A percentile compares a stretch with the other conserved stretches of the same genome.
Conservation (phyloP, 2,797 vertebrate species). For the Helarctos malayanus region DNA sequence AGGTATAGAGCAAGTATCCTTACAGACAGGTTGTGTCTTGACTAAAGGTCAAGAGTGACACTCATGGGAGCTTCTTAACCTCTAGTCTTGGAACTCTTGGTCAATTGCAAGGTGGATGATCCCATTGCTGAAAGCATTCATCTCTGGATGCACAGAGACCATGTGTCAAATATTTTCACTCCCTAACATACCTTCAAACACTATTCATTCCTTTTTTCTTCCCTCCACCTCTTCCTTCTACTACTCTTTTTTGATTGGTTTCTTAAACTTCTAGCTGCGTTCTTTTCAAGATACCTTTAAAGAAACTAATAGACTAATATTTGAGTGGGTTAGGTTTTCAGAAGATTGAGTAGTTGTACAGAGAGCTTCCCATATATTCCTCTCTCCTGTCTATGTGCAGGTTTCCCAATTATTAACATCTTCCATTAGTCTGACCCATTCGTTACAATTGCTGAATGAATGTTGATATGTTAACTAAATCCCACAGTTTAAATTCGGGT, state of each 20-base stretch:
- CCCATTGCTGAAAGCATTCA: neutral
- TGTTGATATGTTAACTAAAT: neutral
- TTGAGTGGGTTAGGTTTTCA: neutral
- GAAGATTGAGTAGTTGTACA: neutral
- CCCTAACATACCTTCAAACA: neutral
- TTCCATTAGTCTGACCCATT: neutral
- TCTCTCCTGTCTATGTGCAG: rapidly evolving
- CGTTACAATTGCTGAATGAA: neutral
- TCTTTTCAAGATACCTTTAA: neutral
- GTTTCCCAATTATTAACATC: neutral
- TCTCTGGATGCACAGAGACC: neutral
- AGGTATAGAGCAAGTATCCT: neutral
- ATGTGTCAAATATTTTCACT: neutral
- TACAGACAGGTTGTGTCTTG: neutral
- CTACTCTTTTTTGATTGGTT: neutral
- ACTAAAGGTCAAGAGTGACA: neutral
- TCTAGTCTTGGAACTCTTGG: neutral
- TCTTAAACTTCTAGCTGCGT: neutral
- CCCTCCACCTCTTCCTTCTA: neutral
- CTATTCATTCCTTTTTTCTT: neutral
- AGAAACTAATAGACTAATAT: neutral
- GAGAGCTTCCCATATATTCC: neutral
- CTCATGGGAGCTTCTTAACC: neutral
- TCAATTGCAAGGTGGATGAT: neutral
- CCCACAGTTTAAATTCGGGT: neutral